phyloP scores from a whole-genome alignment of 2,888 invertebrate genomes.

The Agrilus cyanescens region DNA sequence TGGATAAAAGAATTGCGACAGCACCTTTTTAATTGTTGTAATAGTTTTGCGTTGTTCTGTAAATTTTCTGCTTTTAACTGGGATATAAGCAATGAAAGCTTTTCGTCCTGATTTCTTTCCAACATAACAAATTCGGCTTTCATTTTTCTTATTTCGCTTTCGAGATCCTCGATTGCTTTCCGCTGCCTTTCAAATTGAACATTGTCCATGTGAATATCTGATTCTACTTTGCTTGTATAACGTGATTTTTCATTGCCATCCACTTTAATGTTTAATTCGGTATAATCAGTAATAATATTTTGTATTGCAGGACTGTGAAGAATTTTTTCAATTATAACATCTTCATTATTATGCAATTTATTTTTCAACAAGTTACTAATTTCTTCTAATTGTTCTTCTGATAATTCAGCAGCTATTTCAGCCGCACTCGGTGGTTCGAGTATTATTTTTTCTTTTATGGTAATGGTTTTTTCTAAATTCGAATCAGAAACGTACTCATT shows the following conservation, averaged over 20 bases:
- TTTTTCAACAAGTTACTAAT: slow-evolving; percentile 30
- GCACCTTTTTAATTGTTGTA: slow-evolving; percentile 23
- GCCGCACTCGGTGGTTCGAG: slow-evolving; percentile 17
- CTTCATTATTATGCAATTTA: slow-evolving; percentile 22
- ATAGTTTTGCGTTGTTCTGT: slow-evolving; percentile 14
- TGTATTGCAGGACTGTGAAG: slow-evolving; percentile 11
- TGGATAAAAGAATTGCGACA: slow-evolving; percentile 26
- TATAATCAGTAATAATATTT: slow-evolving; percentile 20
- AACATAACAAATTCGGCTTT: slow-evolving; percentile 42
- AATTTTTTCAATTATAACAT: slow-evolving; percentile 20
- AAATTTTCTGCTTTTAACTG: slow-evolving; percentile 21
- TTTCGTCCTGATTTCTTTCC: slow-evolving; percentile 19
- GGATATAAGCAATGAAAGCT: slow-evolving; percentile 13
- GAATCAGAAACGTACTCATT: slow-evolving; percentile 13
- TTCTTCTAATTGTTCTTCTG: slow-evolving; percentile 30
- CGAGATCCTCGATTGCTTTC: slow-evolving; percentile 19
- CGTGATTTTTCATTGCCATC: slow-evolving; percentile 4
- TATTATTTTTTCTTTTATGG: slow-evolving; percentile 21
- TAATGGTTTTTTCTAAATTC: slow-evolving; percentile 24
- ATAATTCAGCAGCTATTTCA: slow-evolving; percentile 21
- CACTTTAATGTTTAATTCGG: slow-evolving; percentile 5
- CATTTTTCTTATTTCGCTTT: slow-evolving; percentile 40
- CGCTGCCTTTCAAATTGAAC: slow-evolving; percentile 15
- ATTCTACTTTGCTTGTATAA: neutral
- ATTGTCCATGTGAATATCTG: slow-evolving; percentile 2